Evolutionary conservation across 2,797 vertebrate species (phyloP), one percentile per base, ranked within the genome.

Genomic region (Oryzias sinensis): DNA sequence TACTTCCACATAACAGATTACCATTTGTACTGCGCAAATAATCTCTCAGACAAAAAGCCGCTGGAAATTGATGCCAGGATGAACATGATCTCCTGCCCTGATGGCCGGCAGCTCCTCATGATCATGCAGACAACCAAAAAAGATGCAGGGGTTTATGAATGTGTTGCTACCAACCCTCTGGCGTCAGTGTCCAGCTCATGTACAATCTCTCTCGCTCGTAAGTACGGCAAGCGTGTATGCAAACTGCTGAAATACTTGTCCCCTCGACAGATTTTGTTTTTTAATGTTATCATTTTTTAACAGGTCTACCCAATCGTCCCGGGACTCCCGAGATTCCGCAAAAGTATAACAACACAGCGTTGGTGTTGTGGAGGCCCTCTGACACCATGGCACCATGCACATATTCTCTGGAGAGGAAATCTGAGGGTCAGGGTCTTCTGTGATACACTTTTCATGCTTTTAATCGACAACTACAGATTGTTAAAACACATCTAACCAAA

Each of bases 331-430:
- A 98, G 84, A 90, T 98, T 62, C 94, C 97, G 47, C 97, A 99
- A 84, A 96, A 93, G 78, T 98, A 97, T 83, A 94, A 93, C 80
- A 96, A 98, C 87, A 98, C 96, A 0, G 96, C 95, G 0, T 80
- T 99, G 86, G 95, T 99, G 42, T 76, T 99, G 42, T 99, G 97
- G 97, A 97, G 97, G 67, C 95, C 96, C 0, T 94, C 95, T 0
- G 95, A 97, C 63, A 94, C 92, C 16, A 86, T 89, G 75, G 94
- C 95, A 1, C 96, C 96, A 1, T 98, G 96, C 82, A 98, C 95
- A 0, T 99, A 98, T 81, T 95, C 91, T 0, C 79, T 99, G 90
- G 96, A 99, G 83, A 86, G 90, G 65, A 94, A 86, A 71, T 75
- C 92, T 41, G 93, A 96, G 20, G 96, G 97, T 99, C 70, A 4